Conservation (phyloP, 2,113 vertebrate species). For the Catharus minimus region DNA sequence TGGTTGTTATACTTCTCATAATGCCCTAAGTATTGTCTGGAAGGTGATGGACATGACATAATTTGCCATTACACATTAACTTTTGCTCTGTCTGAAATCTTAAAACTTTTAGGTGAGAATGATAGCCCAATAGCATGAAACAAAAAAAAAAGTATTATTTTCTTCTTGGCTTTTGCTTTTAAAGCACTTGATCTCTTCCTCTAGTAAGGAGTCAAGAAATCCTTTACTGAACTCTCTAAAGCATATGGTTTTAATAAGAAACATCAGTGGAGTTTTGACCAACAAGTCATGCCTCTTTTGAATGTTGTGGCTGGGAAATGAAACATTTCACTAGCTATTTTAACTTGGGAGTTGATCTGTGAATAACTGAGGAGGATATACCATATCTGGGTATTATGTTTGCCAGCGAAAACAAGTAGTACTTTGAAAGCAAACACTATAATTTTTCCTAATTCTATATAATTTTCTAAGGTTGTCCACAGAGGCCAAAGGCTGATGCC, state of each 20-base stretch:
- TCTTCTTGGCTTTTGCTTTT: neutral
- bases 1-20: neutral
- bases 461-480: slow-evolving; percentile 33
- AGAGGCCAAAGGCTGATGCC: neutral
- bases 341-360: neutral
- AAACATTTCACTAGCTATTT: slow-evolving; percentile 35
- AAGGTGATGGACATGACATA: neutral
- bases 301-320: slow-evolving; percentile 10
- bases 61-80: neutral
- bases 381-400: neutral
- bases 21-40: neutral
- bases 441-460: slow-evolving; percentile 45
- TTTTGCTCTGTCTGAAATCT: neutral
- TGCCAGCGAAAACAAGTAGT: slow-evolving; percentile 3
- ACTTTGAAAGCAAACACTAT: slow-evolving; percentile 12
- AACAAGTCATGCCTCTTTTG: neutral
- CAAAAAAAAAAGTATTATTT: neutral
- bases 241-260: neutral
- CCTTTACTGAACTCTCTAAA: neutral
- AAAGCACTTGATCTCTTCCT: neutral
- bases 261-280: neutral
- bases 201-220: neutral
- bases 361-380: neutral
- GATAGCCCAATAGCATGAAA: neutral
- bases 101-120: neutral